phyloP scores from a whole-genome alignment of 2,113 vertebrate genomes.

The Myodes glareolus region DNA sequence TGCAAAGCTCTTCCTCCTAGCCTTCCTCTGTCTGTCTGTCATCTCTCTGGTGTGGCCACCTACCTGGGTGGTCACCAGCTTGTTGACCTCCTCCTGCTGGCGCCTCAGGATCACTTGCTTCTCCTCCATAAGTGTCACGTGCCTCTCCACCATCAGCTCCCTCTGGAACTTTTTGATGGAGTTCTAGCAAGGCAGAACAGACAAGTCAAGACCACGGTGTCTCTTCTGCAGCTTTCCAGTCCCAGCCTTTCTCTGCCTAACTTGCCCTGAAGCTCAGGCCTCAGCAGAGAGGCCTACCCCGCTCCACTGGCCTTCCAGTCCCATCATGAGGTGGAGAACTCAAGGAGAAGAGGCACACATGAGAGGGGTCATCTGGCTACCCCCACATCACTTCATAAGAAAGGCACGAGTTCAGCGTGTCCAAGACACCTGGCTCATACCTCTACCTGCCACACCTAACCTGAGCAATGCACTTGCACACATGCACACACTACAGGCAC shows the following conservation, averaged over 20 bases:
- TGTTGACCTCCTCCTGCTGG: slow-evolving; percentile 70
- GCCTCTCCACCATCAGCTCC: slow-evolving; percentile 58
- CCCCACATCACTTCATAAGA: not conserved
- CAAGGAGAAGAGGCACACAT: not conserved
- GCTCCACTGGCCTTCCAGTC: no score
- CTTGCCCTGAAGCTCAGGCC: not conserved
- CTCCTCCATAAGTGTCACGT: slow-evolving; percentile 46
- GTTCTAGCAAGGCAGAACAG: slow-evolving; percentile 24
- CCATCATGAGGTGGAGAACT: rapidly evolving
- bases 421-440: not conserved
- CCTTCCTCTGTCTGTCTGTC: not conserved
- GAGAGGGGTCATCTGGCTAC: no score
- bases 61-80: slow-evolving; percentile 58
- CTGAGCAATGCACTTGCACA: no score
- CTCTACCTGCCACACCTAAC: not conserved
- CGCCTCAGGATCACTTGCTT: slow-evolving; percentile 76
- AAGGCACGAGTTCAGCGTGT: not conserved
- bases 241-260: not conserved
- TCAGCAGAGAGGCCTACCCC: not conserved
- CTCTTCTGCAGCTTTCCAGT: rapidly evolving
- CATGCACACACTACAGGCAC: rapidly evolving
- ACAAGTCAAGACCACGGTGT: not conserved
- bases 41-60: not conserved
- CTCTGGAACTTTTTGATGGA: slow-evolving; percentile 68
- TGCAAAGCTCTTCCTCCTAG: not conserved